These are phyloP conservation scores for Myotis brandtii DNA, from an alignment of 2,113 vertebrate species.

Conservation along the genomic window DNA sequence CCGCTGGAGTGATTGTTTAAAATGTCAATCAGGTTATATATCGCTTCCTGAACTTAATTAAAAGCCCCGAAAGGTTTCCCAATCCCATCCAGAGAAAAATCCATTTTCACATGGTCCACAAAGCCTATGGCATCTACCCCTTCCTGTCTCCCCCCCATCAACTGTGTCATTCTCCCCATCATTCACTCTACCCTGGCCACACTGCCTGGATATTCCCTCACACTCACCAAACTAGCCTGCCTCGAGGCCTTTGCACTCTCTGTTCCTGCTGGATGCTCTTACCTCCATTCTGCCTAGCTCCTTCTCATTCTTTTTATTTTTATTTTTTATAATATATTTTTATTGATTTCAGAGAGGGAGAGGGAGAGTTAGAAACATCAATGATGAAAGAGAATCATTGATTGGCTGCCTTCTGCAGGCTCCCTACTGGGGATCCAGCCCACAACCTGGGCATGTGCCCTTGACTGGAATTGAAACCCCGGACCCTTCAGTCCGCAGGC, in stretches of 20 bases:
- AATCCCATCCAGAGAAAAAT: not conserved
- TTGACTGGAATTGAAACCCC: too few species aligned
- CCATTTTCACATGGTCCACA: not conserved
- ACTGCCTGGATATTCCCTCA: not conserved
- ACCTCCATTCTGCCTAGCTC: not conserved
- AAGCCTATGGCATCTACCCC: not conserved
- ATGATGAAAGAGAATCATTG: too few species aligned
- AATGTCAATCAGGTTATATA: not conserved
- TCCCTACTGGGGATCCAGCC: too few species aligned
- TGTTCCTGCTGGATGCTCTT: not conserved
- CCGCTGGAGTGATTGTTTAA: not conserved
- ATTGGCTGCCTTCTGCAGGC: too few species aligned
- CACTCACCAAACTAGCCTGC: not conserved
- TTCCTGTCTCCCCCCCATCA: not conserved
- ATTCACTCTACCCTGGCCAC: not conserved
- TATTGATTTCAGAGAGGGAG: too few species aligned
- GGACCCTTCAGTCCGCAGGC: too few species aligned
- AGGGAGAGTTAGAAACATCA: too few species aligned
- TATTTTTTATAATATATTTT: too few species aligned
- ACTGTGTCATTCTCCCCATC: not conserved
- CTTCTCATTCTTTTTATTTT: not conserved
- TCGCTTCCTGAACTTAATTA: not conserved
- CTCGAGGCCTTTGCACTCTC: not conserved
- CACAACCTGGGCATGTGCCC: too few species aligned
- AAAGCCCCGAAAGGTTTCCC: slow-evolving; percentile 5